Percentiles rank a stretch among this genome's conserved stretches.
Evolutionary conservation across 2,888 invertebrate species (phyloP).

Genomic region (Theretra japonica): DNA sequence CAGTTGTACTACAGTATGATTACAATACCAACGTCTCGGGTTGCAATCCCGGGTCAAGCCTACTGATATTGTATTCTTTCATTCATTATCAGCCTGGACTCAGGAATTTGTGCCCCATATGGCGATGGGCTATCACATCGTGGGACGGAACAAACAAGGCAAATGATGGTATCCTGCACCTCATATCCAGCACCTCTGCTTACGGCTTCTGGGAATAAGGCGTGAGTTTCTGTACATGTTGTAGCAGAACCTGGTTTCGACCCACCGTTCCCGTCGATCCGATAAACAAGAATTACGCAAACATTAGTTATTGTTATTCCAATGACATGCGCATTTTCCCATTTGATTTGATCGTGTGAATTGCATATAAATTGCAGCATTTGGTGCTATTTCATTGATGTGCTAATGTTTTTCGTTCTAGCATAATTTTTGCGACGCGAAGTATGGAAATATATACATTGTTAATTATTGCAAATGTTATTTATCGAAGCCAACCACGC

Average conservation of each 20-base stretch:
- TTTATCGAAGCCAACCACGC: conserved; percentile 12
- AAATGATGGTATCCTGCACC: too few species aligned
- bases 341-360: conserved; percentile 26
- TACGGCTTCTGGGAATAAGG: too few species aligned
- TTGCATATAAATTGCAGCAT: conserved; percentile 21
- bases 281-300: conserved; percentile 23
- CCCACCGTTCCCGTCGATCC: background rate
- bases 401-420: background rate
- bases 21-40: too few species aligned
- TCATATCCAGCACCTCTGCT: too few species aligned
- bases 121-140: too few species aligned
- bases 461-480: background rate
- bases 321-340: conserved; percentile 25
- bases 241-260: background rate
- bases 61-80: too few species aligned
- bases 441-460: background rate
- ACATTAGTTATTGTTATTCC: conserved; percentile 24
- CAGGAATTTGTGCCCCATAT: too few species aligned
- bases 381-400: conserved; percentile 2
- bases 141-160: too few species aligned
- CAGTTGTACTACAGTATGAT: too few species aligned
- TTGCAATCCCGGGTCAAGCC: too few species aligned
- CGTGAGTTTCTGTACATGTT: too few species aligned
- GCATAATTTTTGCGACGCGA: background rate
- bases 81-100: too few species aligned